Base-by-base conservation (phyloP, 2,888 invertebrate species). In the Graphium colonna region DNA sequence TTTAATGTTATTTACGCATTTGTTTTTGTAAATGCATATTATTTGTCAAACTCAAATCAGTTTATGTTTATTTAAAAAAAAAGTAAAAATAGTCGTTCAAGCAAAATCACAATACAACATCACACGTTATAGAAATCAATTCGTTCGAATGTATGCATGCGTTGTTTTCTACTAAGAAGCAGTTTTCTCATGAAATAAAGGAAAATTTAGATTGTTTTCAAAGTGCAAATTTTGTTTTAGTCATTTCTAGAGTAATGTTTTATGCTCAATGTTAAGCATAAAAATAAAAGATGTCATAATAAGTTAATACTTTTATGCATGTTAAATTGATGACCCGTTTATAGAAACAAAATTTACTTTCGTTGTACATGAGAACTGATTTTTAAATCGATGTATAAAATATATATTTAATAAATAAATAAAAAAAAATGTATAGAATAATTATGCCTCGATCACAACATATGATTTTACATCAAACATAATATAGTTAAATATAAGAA, bases 181-280 rank as follows among this genome's bases (percentile, higher is more conserved):
- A n/a, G n/a, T n/a, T n/a, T n/a, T n/a, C n/a, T n/a, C n/a, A n/a
- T n/a, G n/a, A n/a, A n/a, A n/a, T n/a, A n/a, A n/a, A n/a, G n/a
- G n/a, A n/a, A n/a, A n/a, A n/a, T 7, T 15, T 10, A 36, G 44
- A 36, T 51, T 51, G 68, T 61, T 62, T 56, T 61, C 45, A 58
- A 61, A 65, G 69, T 48, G 48, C 49, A 28, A 40, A 41, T 49
- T 31, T 3, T 16, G 10, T 16, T 31, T 16, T n/a, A 13, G 10
- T 26, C 12, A 42, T n/a, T 8, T 51, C n/a, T 42, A 46, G 52
- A 46, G 46, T 52, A 21, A 33, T 51, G 40, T 46, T 41, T 52
- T 52, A 42, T 46, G 46, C 52, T 52, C 52, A 52, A 33, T 52
- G 9, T 3, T 10, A 45, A 45, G 15, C 42, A 42, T 42, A 28